phyloP scores from a whole-genome alignment of 2,888 invertebrate species.

The Lobophora halterata region DNA sequence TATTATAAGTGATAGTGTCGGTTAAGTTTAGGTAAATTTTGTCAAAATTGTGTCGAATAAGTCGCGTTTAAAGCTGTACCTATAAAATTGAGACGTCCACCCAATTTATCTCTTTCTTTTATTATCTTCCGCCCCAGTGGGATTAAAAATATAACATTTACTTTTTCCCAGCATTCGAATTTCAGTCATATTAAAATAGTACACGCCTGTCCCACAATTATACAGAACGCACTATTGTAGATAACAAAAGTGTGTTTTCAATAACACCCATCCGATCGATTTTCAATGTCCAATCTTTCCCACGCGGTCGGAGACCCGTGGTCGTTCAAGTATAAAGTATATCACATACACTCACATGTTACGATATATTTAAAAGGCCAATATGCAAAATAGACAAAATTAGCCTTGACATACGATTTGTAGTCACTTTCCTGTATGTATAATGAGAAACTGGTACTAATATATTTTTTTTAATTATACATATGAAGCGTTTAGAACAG shows the following conservation, averaged over 20 bases:
- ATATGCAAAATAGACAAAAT: slow-evolving; percentile 62
- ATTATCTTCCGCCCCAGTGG: too few species aligned
- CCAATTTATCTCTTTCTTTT: too few species aligned
- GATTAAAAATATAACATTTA: too few species aligned
- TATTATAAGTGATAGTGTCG: too few species aligned
- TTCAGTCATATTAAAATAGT: too few species aligned
- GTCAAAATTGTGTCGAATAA: too few species aligned
- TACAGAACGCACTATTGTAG: slow-evolving; percentile 3
- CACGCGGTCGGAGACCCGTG: slow-evolving; percentile 63
- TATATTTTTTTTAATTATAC: slow-evolving; percentile 22
- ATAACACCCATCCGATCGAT: slow-evolving; percentile 13
- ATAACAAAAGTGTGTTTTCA: slow-evolving; percentile 17
- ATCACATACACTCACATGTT: slow-evolving; percentile 34
- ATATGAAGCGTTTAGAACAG: slow-evolving; percentile 18
- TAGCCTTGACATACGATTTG: slow-evolving; percentile 61
- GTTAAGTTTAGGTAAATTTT: too few species aligned
- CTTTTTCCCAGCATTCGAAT: too few species aligned
- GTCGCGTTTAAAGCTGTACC: too few species aligned
- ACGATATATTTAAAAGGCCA: slow-evolving; percentile 55
- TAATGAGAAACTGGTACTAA: slow-evolving; percentile 16
- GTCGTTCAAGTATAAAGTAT: slow-evolving; percentile 47
- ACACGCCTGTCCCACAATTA: slow-evolving; percentile 3
- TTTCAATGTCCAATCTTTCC: slow-evolving; percentile 54
- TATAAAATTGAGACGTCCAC: too few species aligned
- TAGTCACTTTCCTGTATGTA: slow-evolving; percentile 29